phyloP scores from a whole-genome alignment of 1,140 invertebrate species.

The Drosophila murphyi region DNA sequence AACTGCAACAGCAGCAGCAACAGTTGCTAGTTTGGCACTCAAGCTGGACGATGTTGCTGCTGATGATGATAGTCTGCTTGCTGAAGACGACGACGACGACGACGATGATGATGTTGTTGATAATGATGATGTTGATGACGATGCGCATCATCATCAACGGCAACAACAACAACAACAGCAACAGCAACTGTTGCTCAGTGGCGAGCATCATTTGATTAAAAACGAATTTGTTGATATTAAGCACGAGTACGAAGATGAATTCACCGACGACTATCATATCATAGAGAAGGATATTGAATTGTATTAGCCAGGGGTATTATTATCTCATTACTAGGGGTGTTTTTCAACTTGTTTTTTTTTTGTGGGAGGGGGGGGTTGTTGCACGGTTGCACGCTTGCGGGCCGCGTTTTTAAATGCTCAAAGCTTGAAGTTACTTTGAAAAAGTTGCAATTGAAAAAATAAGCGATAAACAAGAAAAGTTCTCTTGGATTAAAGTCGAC shows the following conservation, averaged over 20 bases:
- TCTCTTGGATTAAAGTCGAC: not conserved
- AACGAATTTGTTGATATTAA: conserved; percentile 64
- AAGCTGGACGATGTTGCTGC: conserved; percentile 61
- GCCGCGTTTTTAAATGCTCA: conserved; percentile 9
- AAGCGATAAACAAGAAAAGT: not conserved
- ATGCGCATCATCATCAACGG: conserved; percentile 19
- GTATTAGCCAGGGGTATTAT: conserved; percentile 48
- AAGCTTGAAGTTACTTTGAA: conserved; percentile 4
- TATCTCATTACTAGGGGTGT: too few relatives aligned
- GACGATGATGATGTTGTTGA: conserved; percentile 39
- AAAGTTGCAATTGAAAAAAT: not conserved
- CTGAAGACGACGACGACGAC: conserved; percentile 62
- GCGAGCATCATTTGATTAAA: conserved; percentile 52
- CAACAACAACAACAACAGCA: conserved; percentile 39
- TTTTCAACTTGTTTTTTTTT: not conserved
- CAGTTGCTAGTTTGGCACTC: not conserved
- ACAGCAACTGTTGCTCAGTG: conserved; percentile 46
- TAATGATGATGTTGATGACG: conserved; percentile 59
- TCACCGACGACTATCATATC: conserved; percentile 48
- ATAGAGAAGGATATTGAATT: conserved; percentile 72
- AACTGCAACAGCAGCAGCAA: conserved; percentile 1
- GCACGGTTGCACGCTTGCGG: too few relatives aligned
- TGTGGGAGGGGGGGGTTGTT: not conserved
- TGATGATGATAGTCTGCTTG: conserved; percentile 68
- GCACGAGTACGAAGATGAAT: conserved; percentile 53